phyloP scores from a whole-genome alignment of 1,140 invertebrate species.

The Spodoptera frugiperda region DNA sequence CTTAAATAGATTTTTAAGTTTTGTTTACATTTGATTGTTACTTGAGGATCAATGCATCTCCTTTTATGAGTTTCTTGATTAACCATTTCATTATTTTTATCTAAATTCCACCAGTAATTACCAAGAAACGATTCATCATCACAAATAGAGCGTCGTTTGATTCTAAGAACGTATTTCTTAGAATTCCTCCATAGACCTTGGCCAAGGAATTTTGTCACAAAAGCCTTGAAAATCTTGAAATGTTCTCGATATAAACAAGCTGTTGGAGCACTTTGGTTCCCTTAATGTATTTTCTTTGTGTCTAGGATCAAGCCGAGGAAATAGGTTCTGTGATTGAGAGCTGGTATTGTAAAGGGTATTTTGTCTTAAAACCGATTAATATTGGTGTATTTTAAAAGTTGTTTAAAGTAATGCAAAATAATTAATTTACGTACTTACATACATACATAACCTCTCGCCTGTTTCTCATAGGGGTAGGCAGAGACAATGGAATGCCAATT shows the following conservation, averaged over 20 bases:
- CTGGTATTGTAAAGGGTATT: not conserved
- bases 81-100: too few relatives aligned
- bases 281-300: slow-evolving; percentile 36
- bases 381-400: too few relatives aligned
- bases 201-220: not conserved
- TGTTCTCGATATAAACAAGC: slow-evolving; percentile 12
- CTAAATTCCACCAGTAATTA: too few relatives aligned
- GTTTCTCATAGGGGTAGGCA: too few relatives aligned
- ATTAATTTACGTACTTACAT: too few relatives aligned
- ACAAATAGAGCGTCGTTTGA: not conserved
- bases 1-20: too few relatives aligned
- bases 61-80: too few relatives aligned
- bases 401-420: too few relatives aligned
- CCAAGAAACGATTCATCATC: not conserved
- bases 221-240: slow-evolving; percentile 5
- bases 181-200: not conserved
- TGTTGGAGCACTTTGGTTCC: slow-evolving; percentile 13
- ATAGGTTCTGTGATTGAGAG: slow-evolving; percentile 31
- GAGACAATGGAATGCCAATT: too few relatives aligned
- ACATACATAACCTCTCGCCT: too few relatives aligned
- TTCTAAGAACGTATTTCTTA: not conserved
- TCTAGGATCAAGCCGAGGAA: not conserved
- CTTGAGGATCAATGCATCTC: too few relatives aligned
- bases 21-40: too few relatives aligned
- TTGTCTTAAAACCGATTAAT: not conserved